Evolutionary conservation across 2,888 invertebrate genomes (phyloP), one percentile per base, ranked within the genome.

Genomic region (Nebria salina): DNA sequence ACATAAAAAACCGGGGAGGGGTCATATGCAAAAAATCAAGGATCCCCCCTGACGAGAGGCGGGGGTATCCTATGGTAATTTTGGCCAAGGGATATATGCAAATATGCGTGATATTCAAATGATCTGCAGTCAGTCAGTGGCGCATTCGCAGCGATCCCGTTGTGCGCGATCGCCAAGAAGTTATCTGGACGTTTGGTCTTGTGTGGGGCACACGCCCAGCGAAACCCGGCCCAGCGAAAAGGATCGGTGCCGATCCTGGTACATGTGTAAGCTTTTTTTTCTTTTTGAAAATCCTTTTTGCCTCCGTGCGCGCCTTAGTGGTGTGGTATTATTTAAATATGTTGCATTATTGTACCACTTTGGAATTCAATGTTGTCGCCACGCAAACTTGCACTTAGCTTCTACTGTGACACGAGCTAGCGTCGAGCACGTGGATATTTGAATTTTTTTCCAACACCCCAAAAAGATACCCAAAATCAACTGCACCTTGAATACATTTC

Each of bases 71-170:
- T 78, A 83, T 82, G 82, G 75, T 78, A 82, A 82, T 82, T 82
- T 54, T 77, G 42, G 75, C 77, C 82, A 81, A 78, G 76, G 78
- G 81, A 72, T 76, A 81, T 81, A 83, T 82, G 82, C 83, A 83
- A 82, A 83, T 83, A 70, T 54, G 54, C 54, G 8, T 13, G 54
- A 54, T 54, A 54, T 54, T 54, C 54, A 54, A 54, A 54, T 54
- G 11, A 54, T 54, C 11, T 54, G 8, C 54, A 54, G 2, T 54
- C 6, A 54, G 11, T 54, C 54, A 54, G 54, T 54, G 8, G 54
- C 54, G 13, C 13, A 13, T 54, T 54, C 6, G 54, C 7, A 11
- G 13, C 8, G 54, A 54, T 54, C 54, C 2, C 13, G 8, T 13
- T 13, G 4, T 7, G 54, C 34, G 34, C 34, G 34, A 34, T 34